phyloP scores from a whole-genome alignment of 2,113 vertebrate genomes.

The Eurystomus gularis region DNA sequence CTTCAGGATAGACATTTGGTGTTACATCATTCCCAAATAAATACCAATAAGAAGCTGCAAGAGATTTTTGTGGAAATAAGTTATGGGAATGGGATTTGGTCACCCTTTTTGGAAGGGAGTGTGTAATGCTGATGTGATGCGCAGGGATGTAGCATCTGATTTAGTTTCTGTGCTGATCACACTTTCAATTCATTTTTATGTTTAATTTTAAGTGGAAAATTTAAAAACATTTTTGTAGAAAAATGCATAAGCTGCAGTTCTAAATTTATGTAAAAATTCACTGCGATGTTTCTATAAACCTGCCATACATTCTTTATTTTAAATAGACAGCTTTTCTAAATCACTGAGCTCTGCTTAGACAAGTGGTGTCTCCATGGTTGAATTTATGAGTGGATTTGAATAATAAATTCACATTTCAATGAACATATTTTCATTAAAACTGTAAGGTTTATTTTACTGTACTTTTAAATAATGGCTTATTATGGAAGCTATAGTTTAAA shows the following conservation, averaged over 20 bases:
- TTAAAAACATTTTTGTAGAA: constrained; percentile 73
- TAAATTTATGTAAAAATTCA: constrained; percentile 86
- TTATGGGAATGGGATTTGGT: background rate
- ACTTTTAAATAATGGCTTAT: constrained; percentile 86
- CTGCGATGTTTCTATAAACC: constrained; percentile 83
- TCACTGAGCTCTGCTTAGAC: constrained; percentile 84
- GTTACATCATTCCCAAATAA: background rate
- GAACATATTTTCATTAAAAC: constrained; percentile 87
- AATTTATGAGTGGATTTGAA: constrained; percentile 87
- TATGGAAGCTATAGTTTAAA: constrained; percentile 83
- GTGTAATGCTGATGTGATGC: background rate
- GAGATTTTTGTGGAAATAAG: background rate
- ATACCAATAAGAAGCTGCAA: background rate
- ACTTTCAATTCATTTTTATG: constrained; percentile 68
- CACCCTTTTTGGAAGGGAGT: constrained; percentile 6
- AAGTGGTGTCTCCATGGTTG: constrained; percentile 82
- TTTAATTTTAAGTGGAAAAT: constrained; percentile 77
- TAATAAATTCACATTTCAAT: constrained; percentile 89
- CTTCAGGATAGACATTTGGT: background rate
- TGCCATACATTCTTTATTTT: constrained; percentile 87
- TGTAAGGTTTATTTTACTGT: constrained; percentile 86
- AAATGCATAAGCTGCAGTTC: constrained; percentile 80
- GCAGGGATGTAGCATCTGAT: constrained; percentile 18
- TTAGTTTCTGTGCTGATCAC: constrained; percentile 55
- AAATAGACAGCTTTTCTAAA: constrained; percentile 87